These are phyloP conservation scores for Mola mola DNA, from an alignment of 2,113 vertebrate genomes.

Conservation along the genomic window DNA sequence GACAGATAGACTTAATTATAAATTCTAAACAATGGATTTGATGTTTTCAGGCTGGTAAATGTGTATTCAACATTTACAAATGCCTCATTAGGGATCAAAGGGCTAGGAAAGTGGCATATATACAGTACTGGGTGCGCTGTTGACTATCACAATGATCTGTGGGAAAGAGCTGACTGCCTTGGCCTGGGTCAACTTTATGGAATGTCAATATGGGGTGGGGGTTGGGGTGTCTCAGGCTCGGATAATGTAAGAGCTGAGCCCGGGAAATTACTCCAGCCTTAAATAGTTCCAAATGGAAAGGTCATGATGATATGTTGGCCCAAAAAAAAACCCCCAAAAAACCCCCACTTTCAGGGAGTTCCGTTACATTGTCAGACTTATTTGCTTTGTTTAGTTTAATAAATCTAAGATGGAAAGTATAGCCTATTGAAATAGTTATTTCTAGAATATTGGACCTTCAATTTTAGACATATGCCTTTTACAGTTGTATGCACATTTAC, in stretches of 20 bases:
- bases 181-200: constrained; percentile 70
- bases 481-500: constrained; percentile 14
- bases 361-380: constrained; percentile 30
- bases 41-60: constrained; percentile 14
- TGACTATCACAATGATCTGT: constrained; percentile 62
- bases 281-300: constrained; percentile 75
- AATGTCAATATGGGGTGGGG: constrained; percentile 73
- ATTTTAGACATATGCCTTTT: not conserved
- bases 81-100: constrained; percentile 31
- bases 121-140: constrained; percentile 19
- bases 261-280: constrained; percentile 65
- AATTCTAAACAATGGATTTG: not conserved
- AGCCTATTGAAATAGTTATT: not conserved
- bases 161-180: constrained; percentile 65
- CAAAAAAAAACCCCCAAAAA: constrained; percentile 26
- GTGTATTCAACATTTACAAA: constrained; percentile 6
- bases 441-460: not conserved
- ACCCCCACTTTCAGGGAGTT: constrained; percentile 34
- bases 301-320: constrained; percentile 35
- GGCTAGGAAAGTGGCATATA: constrained; percentile 33
- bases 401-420: constrained; percentile 4
- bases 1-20: constrained; percentile 24
- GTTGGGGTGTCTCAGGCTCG: constrained; percentile 22
- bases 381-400: constrained; percentile 28
- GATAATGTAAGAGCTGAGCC: constrained; percentile 68